A percentile compares a stretch with the other conserved stretches of the same genome.
These are phyloP conservation scores for Spinibarbus caldwelli DNA, from an alignment of 2,797 vertebrate genomes.

Conservation along the genomic window DNA sequence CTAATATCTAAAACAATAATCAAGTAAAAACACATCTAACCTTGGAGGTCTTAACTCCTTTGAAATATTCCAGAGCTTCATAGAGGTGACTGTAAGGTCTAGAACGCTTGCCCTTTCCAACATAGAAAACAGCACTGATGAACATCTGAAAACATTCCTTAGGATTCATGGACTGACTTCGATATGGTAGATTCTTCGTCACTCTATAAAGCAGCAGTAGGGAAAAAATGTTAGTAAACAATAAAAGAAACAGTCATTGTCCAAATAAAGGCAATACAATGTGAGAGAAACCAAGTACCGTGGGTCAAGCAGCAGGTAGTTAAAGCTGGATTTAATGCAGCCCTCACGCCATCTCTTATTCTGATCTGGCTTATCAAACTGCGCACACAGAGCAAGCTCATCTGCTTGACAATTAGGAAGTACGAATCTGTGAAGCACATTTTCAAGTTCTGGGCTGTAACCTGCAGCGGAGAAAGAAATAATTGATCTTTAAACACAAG, in stretches of 20 bases:
- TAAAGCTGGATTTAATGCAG: constrained; percentile 90
- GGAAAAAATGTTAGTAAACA: neutral
- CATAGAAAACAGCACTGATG: constrained; percentile 86
- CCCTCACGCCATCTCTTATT: constrained; percentile 86
- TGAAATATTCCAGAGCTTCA: constrained; percentile 82
- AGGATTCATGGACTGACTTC: constrained; percentile 74
- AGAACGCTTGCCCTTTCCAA: constrained; percentile 91
- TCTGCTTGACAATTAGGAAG: constrained; percentile 80
- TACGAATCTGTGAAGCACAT: constrained; percentile 73
- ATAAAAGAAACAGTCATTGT: neutral
- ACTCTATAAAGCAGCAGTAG: constrained; percentile 71
- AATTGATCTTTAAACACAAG: neutral
- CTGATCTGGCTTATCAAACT: constrained; percentile 84
- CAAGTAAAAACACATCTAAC: constrained; percentile 52
- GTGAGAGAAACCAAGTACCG: constrained; percentile 73
- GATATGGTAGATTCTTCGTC: constrained; percentile 86
- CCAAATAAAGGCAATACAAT: neutral
- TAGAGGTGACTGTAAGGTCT: constrained; percentile 88
- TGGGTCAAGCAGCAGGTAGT: constrained; percentile 91
- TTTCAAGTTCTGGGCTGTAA: constrained; percentile 81
- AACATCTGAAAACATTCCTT: constrained; percentile 84
- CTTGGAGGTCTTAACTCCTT: constrained; percentile 73
- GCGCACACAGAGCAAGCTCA: constrained; percentile 77
- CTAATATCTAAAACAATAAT: neutral
- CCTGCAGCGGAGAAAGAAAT: constrained; percentile 57